Base-by-base conservation (phyloP, 2,888 invertebrate species). In the Coleophora flavipennella region DNA sequence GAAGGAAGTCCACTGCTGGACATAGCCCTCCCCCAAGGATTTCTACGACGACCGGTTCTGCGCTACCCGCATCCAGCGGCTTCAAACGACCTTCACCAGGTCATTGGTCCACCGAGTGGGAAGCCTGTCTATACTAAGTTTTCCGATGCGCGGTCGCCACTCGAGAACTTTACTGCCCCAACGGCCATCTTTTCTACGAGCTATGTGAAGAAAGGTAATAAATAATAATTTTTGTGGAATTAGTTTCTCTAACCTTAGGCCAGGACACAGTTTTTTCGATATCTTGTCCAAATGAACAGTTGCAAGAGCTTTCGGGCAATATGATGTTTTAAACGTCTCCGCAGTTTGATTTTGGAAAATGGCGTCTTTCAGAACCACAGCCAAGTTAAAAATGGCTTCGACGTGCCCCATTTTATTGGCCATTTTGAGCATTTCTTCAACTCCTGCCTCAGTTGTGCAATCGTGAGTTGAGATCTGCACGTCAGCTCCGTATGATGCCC, bases 311-410 rank as follows among this genome's bases (percentile, higher is more conserved):
- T 97, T 97, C 0, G 96, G 94, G 1, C 78, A 88, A 44, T 89
- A 88, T 0, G 92, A 91, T 6, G 84, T 87, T 43, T 80, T 76
- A 63, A 92, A 96, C 9, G 86, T 87, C 38, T 92, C 90, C 2
- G 76, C 68, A 0, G 88, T 90, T 71, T 94, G 94, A 62, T 95
- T 94, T 56, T 90, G 89, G 65, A 95, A 89, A 33, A 94, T 74
- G 0, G 88, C 89, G 60, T 96, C 95, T 45, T 87, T 87, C 7
- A 95, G 69, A 1, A 90, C 88, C 56, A 95, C 95, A 3, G 97
- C 97, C 45, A 97, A 83, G 67, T 97, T 96, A 79, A 96, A 97
- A 37, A 97, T 91, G 13, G 92, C 96, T 14, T 91, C 92, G 10
- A 97, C 88, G 1, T 89, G 88, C 1, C 91, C 94, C 50, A 92